Evolutionary conservation across 1,140 invertebrate genomes (phyloP).

Genomic region (Drosophila fuyamai): DNA sequence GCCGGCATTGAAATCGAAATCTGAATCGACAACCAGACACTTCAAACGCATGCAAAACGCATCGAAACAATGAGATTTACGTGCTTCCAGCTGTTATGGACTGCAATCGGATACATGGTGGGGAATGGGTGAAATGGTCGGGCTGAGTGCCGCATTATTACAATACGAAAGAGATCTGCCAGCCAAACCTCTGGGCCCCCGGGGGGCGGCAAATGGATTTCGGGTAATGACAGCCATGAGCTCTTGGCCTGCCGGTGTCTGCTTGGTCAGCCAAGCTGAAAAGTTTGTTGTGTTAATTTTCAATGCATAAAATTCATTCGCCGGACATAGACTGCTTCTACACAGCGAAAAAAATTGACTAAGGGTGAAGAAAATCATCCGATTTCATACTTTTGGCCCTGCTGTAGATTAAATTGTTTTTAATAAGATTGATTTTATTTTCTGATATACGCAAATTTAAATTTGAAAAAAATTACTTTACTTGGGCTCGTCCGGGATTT

Average conservation of each 20-base stretch:
- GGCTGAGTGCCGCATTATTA: conserved; percentile 46
- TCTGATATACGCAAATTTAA: background rate
- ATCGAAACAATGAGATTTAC: conserved; percentile 79
- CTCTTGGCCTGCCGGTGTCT: conserved; percentile 28
- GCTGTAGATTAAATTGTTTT: too few species aligned
- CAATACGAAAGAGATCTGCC: conserved; percentile 51
- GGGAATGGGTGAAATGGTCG: background rate
- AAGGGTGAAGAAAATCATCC: too few species aligned
- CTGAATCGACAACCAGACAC: conserved; percentile 59
- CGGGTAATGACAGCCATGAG: conserved; percentile 69
- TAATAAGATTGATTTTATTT: too few species aligned
- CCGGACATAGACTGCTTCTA: conserved; percentile 15
- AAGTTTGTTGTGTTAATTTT: conserved; percentile 81
- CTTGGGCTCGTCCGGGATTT: conserved; percentile 88
- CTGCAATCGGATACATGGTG: conserved; percentile 75
- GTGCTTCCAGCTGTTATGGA: conserved; percentile 77
- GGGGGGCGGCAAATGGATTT: conserved; percentile 67
- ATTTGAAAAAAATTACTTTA: background rate
- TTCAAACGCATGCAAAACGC: conserved; percentile 75
- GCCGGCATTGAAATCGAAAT: conserved; percentile 71
- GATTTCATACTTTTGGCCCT: too few species aligned
- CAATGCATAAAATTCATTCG: conserved; percentile 75
- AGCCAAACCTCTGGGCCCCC: conserved; percentile 13
- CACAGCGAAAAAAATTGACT: background rate
- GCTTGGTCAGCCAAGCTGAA: conserved; percentile 68